Base-by-base conservation (phyloP, 2,113 vertebrate species). In the Martes martes region DNA sequence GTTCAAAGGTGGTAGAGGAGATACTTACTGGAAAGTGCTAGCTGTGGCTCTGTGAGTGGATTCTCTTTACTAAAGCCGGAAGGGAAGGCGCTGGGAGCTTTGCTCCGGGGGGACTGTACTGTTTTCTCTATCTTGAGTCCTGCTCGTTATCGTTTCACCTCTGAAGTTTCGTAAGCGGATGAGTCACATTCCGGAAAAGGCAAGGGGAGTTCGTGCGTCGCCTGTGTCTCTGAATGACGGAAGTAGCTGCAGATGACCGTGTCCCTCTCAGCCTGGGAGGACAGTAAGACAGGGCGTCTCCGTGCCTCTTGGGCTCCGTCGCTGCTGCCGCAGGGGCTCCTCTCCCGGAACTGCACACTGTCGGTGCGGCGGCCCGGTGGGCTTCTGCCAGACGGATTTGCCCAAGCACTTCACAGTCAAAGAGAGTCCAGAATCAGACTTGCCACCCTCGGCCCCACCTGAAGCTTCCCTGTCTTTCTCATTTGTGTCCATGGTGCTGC, bases 41-140 rank as follows among this genome's bases (percentile, higher is more conserved):
- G 36, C 50, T 24, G 21, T 33, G 19, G 65, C 73, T 86, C 21
- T 0, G 0, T 39, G 33, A 89, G 74, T 74, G 94, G 61, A 11
- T 39, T 67, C n/a, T 76, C 89, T 92, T 76, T 59, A 57, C 39
- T 33, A 55, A 96, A 92, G 47, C 86, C 42, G 11, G 89, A 71
- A n/a, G 18, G 55, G 36, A 84, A 31, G 39, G 18, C 4, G 0
- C 55, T 21, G 0, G 92, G 61, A 74, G 63, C 76, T 89, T 86
- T 21, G 19, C 79, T 61, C 2, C 47, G 10, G 47, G 6, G 11
- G 16, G 33, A 74, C 45, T 26, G 14, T 52, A 9, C 28, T 33
- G 24, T 91, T 85, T 59, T 89, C 65, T 74, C 47, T 8, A 4
- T 57, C 24, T n/a, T 36, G 50, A 79, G 61, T 63, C 11, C 23